Evolutionary conservation across 2,113 vertebrate species (phyloP).

Genomic region (Megatriorchis doriae): DNA sequence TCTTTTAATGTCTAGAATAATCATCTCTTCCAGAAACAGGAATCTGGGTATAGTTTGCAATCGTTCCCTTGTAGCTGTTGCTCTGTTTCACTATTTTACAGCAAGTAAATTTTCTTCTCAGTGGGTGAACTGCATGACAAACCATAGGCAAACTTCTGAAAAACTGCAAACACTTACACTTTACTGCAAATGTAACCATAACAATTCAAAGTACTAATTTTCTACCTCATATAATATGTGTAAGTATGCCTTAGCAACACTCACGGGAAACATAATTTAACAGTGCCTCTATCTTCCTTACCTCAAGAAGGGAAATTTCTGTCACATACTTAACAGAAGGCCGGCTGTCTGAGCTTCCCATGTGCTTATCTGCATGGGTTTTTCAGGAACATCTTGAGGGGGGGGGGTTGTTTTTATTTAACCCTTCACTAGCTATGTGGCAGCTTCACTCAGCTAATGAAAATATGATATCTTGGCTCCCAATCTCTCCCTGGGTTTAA

Average conservation of each 20-base stretch:
- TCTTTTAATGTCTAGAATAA: not conserved
- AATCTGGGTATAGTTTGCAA: not conserved
- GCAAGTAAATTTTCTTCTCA: slow-evolving; percentile 59
- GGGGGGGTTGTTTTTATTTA: slow-evolving; percentile 42
- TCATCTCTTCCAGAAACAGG: not conserved
- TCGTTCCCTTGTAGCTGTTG: not conserved
- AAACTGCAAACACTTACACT: slow-evolving; percentile 65
- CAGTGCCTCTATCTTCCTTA: slow-evolving; percentile 47
- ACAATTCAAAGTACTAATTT: slow-evolving; percentile 67
- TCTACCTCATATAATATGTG: slow-evolving; percentile 59
- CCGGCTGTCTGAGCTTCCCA: slow-evolving; percentile 18
- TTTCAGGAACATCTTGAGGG: slow-evolving; percentile 32
- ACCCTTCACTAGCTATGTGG: not conserved
- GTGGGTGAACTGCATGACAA: slow-evolving; percentile 32
- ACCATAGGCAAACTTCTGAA: slow-evolving; percentile 53
- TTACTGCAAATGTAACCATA: slow-evolving; percentile 56
- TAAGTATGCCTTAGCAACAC: slow-evolving; percentile 62
- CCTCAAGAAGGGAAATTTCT: slow-evolving; percentile 60
- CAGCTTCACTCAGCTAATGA: not conserved
- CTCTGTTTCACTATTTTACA: slow-evolving; percentile 6
- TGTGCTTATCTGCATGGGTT: slow-evolving; percentile 36
- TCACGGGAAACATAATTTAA: slow-evolving; percentile 67
- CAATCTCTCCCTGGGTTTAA: not conserved
- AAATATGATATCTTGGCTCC: not conserved
- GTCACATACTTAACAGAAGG: slow-evolving; percentile 56